Percentiles rank a stretch among this genome's conserved stretches.
These are phyloP conservation scores for Dallia pectoralis DNA, from an alignment of 2,797 vertebrate species.

Conservation along the genomic window DNA sequence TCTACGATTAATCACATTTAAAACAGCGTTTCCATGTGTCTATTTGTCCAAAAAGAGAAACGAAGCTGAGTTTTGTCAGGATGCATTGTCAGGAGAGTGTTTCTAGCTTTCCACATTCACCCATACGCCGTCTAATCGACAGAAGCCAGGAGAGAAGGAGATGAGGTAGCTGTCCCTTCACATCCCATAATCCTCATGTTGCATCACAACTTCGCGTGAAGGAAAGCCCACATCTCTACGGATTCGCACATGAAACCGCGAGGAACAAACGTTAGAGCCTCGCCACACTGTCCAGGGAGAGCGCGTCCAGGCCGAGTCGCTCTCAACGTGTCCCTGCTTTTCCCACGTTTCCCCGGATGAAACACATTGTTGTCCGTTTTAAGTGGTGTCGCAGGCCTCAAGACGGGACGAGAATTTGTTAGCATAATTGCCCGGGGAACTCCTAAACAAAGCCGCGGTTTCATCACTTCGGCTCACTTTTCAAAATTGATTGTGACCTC, in stretches of 20 bases:
- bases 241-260: background rate
- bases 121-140: too few relatives aligned
- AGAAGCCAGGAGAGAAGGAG: background rate
- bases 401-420: constrained; percentile 8
- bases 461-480: constrained; percentile 6
- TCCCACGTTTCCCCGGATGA: constrained; percentile 1
- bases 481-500: constrained; percentile 13
- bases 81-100: background rate
- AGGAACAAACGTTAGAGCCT: background rate
- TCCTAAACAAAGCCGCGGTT: constrained; percentile 14
- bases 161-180: background rate
- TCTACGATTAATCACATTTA: too few relatives aligned
- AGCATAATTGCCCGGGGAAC: constrained; percentile 21
- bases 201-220: background rate
- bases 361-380: background rate
- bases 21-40: too few relatives aligned
- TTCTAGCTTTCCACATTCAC: background rate
- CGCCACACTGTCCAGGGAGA: background rate
- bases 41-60: too few relatives aligned
- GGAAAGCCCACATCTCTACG: background rate
- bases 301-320: background rate
- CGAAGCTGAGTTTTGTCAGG: background rate
- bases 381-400: constrained; percentile 3
- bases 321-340: background rate
- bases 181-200: background rate